Percentiles rank a stretch among this genome's conserved stretches.
phyloP scores from a whole-genome alignment of 2,113 vertebrate genomes.

The Turnix velox region DNA sequence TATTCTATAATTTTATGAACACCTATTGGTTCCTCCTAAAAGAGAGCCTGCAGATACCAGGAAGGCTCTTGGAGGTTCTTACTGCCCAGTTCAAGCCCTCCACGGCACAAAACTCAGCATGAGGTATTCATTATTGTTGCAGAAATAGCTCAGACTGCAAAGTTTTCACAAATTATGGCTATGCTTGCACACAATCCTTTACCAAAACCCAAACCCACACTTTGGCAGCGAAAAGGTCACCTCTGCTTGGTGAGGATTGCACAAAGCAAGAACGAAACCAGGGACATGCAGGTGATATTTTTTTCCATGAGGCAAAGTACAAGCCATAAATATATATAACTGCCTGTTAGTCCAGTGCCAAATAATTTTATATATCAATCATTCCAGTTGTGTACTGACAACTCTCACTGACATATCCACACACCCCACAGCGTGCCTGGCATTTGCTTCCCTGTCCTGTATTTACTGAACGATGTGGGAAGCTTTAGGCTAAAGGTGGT shows the following conservation, averaged over 20 bases:
- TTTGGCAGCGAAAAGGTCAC: background rate
- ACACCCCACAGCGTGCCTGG: background rate
- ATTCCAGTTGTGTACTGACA: background rate
- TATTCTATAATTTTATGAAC: no score
- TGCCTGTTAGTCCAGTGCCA: background rate
- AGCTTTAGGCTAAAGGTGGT: background rate
- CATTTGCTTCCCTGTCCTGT: background rate
- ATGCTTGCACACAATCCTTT: background rate
- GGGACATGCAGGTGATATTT: background rate
- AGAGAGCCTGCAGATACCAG: background rate
- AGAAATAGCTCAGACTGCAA: background rate
- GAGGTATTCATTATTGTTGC: fast-evolving
- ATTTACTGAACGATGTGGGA: background rate
- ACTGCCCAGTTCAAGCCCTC: background rate
- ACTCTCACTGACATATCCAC: background rate
- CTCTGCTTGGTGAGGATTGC: background rate
- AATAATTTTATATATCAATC: background rate
- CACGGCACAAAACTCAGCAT: background rate
- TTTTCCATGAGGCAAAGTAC: background rate
- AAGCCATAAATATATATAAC: background rate
- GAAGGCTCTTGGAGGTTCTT: background rate
- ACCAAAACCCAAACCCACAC: background rate
- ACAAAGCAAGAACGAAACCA: background rate
- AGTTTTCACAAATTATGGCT: background rate
- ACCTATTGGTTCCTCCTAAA: background rate